Conservation (phyloP, 2,113 vertebrate genomes). For the Pleuronectes platessa region DNA sequence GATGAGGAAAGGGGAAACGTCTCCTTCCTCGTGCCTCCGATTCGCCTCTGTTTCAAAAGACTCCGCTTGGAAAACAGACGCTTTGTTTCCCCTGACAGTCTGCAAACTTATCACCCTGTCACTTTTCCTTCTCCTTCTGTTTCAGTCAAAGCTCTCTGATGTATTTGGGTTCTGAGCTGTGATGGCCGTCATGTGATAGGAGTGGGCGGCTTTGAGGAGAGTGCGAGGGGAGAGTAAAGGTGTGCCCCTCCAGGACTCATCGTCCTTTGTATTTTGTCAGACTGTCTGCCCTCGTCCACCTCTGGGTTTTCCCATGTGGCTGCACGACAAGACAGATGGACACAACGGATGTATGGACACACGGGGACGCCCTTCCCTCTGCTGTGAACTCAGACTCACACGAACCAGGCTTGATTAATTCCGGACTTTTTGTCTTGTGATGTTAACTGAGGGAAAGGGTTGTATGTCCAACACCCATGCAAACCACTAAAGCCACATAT, state of each 20-base stretch:
- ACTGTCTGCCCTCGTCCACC: constrained; percentile 46
- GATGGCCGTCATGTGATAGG: constrained; percentile 61
- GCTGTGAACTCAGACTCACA: constrained; percentile 39
- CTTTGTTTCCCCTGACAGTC: constrained; percentile 53
- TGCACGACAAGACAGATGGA: constrained; percentile 55
- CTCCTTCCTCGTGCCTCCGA: constrained; percentile 62
- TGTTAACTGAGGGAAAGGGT: constrained; percentile 22
- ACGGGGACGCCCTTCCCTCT: constrained; percentile 53
- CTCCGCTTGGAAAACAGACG: constrained; percentile 52
- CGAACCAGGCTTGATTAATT: constrained; percentile 27
- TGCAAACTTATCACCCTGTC: constrained; percentile 66
- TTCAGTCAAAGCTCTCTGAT: constrained; percentile 27
- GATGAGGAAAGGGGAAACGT: constrained; percentile 66
- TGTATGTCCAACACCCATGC: no score
- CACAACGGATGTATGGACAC: constrained; percentile 31
- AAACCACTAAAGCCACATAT: no score
- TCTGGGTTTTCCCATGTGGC: constrained; percentile 55
- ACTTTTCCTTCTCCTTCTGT: not conserved
- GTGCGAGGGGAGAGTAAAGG: constrained; percentile 22
- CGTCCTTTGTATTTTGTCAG: constrained; percentile 60
- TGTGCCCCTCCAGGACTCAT: constrained; percentile 27
- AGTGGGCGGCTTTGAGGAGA: constrained; percentile 38
- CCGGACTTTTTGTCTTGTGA: constrained; percentile 40
- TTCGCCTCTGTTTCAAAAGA: constrained; percentile 58
- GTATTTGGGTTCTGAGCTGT: constrained; percentile 40